A percentile compares a stretch with the other conserved stretches of the same genome.
Evolutionary conservation across 2,888 invertebrate genomes (phyloP).

Genomic region (Catocala sponsa): DNA sequence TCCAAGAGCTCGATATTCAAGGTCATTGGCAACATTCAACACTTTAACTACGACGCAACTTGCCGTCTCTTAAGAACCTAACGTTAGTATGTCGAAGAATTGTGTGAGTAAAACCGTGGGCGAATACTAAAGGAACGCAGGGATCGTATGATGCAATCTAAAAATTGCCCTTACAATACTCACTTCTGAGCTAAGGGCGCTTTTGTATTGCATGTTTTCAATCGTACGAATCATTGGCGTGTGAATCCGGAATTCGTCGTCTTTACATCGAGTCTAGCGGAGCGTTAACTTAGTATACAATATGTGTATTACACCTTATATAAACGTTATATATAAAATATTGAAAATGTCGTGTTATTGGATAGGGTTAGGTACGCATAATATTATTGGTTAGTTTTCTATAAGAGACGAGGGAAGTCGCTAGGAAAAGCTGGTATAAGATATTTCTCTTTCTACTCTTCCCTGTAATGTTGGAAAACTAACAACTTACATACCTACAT

Average conservation of each 20-base stretch:
- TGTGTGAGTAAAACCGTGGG: neutral
- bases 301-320: neutral
- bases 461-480: no score
- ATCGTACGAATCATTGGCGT: constrained; percentile 38
- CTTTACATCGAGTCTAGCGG: constrained; percentile 16
- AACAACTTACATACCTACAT: no score
- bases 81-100: neutral
- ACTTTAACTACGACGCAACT: no score
- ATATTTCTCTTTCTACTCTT: no score
- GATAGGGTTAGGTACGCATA: no score
- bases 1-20: no score
- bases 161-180: constrained; percentile 30
- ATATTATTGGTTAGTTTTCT: no score
- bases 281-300: constrained; percentile 25
- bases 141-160: constrained; percentile 18
- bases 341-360: neutral
- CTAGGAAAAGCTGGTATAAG: no score
- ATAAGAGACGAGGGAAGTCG: no score
- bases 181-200: constrained; percentile 18
- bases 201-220: constrained; percentile 43
- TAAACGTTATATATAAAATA: neutral
- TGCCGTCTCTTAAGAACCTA: no score
- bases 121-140: neutral
- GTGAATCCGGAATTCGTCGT: constrained; percentile 43
- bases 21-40: no score